These are phyloP conservation scores for Hydropsyche tenuis DNA, from an alignment of 1,140 invertebrate genomes.

Conservation along the genomic window DNA sequence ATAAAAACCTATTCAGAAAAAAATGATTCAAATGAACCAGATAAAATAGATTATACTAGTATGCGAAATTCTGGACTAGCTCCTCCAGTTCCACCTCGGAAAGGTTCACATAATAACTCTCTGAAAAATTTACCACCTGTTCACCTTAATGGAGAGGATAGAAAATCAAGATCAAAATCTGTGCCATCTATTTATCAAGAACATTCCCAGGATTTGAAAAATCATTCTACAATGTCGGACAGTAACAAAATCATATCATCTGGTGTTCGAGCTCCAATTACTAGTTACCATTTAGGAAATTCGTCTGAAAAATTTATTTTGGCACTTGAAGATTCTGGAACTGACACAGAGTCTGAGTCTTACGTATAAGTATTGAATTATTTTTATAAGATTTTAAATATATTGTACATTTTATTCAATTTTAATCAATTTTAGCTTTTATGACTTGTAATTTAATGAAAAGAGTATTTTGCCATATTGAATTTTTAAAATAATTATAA, in stretches of 20 bases:
- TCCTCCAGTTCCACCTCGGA: conserved; percentile 60
- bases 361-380: conserved; percentile 54
- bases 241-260: conserved; percentile 26
- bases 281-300: conserved; percentile 39
- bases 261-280: conserved; percentile 34
- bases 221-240: neutral
- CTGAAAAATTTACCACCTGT: conserved; percentile 62
- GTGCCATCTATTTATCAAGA: conserved; percentile 56
- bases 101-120: conserved; percentile 59
- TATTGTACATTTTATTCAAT: conserved; percentile 14
- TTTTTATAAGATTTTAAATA: neutral
- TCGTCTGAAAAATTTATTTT: conserved; percentile 52
- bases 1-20: conserved; percentile 52
- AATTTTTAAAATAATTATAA: conserved; percentile 40
- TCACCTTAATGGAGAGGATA: conserved; percentile 59
- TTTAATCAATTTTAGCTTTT: conserved; percentile 1
- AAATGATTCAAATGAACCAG: neutral
- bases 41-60: conserved; percentile 10
- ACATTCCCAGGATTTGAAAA: conserved; percentile 43
- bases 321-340: conserved; percentile 58
- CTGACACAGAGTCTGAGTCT: conserved; percentile 62
- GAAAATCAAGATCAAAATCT: conserved; percentile 57
- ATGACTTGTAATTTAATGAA: conserved; percentile 20
- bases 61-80: conserved; percentile 52
- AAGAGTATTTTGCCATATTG: conserved; percentile 39